Evolutionary conservation across 2,113 vertebrate species (phyloP).

Genomic region (Gymnogyps californianus): DNA sequence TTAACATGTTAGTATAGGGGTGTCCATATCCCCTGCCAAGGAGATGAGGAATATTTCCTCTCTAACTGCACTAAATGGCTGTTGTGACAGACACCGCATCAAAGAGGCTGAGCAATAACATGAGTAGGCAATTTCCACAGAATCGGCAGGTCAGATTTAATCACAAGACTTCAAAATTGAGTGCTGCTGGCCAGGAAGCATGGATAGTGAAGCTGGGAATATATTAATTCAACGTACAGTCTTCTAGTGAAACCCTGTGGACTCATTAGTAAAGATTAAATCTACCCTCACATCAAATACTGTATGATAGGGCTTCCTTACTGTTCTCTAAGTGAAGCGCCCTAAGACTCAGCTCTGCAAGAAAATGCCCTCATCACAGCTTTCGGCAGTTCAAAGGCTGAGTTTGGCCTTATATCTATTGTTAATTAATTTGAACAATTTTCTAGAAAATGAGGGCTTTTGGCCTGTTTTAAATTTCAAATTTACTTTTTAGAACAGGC

Average conservation of each 20-base stretch:
- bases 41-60: neutral
- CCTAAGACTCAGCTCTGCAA: neutral
- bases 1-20: neutral
- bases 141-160: neutral
- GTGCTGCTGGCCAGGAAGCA: neutral
- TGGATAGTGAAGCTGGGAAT: neutral
- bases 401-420: neutral
- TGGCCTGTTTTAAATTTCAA: neutral
- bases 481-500: neutral
- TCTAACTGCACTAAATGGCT: neutral
- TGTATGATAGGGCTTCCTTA: neutral
- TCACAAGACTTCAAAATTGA: neutral
- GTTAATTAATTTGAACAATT: neutral
- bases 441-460: neutral
- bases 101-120: neutral
- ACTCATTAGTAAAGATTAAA: neutral
- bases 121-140: neutral
- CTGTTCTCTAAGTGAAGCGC: neutral
- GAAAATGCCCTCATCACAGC: neutral
- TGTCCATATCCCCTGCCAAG: neutral
- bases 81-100: rapidly evolving
- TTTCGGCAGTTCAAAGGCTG: neutral
- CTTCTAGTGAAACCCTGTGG: neutral
- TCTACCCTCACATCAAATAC: neutral
- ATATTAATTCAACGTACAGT: neutral